Evolutionary conservation across 1,140 invertebrate genomes (phyloP).

Genomic region (Condylostylus longicornis): DNA sequence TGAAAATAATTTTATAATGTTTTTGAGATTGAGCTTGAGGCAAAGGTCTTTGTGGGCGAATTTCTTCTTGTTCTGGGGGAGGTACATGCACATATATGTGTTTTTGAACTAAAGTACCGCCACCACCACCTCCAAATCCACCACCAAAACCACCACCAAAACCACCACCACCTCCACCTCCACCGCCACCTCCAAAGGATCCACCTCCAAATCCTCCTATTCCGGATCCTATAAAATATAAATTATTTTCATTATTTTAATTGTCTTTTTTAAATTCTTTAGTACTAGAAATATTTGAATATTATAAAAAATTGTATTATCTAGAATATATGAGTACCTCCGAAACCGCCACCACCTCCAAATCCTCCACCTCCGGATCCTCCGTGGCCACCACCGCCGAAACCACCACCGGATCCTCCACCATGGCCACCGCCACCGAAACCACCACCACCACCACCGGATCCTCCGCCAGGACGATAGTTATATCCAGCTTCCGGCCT

Average conservation of each 20-base stretch:
- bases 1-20: slow-evolving; percentile 80
- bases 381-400: neutral
- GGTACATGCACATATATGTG: slow-evolving; percentile 70
- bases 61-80: slow-evolving; percentile 54
- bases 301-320: no score
- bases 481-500: slow-evolving; percentile 44
- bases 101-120: slow-evolving; percentile 49
- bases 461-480: slow-evolving; percentile 35
- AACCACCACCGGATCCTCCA: slow-evolving; percentile 9
- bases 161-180: slow-evolving; percentile 30
- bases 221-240: slow-evolving; percentile 5
- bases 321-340: no score
- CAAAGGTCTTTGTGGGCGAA: slow-evolving; percentile 39
- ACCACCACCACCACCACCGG: slow-evolving; percentile 10
- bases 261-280: no score
- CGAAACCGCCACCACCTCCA: slow-evolving; percentile 19
- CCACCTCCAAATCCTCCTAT: slow-evolving; percentile 12
- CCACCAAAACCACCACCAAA: slow-evolving; percentile 26
- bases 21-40: slow-evolving; percentile 51
- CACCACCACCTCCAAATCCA: slow-evolving; percentile 32
- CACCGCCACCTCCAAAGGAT: slow-evolving; percentile 10
- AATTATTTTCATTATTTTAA: no score
- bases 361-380: slow-evolving; percentile 11
- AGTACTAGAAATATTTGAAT: no score
- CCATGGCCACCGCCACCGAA: slow-evolving; percentile 3